Evolutionary conservation across 2,888 invertebrate species (phyloP).

Genomic region (Lasioglossum marginatum): DNA sequence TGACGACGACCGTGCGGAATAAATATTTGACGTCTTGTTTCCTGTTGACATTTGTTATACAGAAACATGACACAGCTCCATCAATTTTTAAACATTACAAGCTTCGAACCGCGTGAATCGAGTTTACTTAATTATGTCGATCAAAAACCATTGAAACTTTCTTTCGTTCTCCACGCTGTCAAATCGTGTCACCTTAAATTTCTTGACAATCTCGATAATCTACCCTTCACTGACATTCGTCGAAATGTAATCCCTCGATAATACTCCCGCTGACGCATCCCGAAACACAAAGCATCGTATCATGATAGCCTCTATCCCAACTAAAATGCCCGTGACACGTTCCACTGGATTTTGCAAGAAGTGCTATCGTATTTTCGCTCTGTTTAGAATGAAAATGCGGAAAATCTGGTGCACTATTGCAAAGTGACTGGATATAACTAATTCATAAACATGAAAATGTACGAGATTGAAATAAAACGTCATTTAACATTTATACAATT

Average conservation of each 20-base stretch:
- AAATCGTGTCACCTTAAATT: constrained; percentile 26
- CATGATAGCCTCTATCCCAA: neutral
- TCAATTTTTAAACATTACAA: neutral
- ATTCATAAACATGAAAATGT: neutral
- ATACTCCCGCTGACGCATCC: constrained; percentile 40
- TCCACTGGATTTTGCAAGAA: neutral
- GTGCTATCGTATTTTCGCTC: neutral
- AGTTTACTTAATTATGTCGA: neutral
- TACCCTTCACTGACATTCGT: constrained; percentile 8
- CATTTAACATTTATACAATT: neutral
- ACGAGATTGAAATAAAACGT: neutral
- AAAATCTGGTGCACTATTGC: neutral
- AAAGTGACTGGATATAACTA: neutral
- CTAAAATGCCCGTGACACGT: constrained; percentile 7
- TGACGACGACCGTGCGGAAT: neutral
- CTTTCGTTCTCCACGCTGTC: neutral
- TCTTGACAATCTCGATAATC: constrained; percentile 31
- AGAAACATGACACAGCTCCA: neutral
- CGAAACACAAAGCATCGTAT: constrained; percentile 23
- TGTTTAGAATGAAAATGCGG: neutral
- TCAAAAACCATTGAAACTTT: neutral
- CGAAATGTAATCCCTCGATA: constrained; percentile 46
- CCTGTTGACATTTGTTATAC: neutral
- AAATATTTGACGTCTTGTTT: neutral
- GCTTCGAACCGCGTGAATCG: neutral